phyloP scores from a whole-genome alignment of 1,140 invertebrate species.

The Eumaeus atala region DNA sequence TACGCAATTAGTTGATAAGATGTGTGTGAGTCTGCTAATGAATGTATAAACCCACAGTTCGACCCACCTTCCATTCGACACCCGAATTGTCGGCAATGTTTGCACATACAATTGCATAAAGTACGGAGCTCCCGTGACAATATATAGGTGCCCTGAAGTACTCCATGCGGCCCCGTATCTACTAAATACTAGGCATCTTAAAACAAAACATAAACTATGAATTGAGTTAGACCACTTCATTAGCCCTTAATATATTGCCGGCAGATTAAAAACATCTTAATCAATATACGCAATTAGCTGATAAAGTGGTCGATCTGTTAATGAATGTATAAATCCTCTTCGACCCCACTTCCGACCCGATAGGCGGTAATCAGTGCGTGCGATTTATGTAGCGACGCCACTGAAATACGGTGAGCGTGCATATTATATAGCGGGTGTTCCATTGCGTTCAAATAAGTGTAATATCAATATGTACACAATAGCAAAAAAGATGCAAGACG shows the following conservation, averaged over 20 bases:
- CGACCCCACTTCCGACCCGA: conserved; percentile 43
- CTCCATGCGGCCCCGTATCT: too few species aligned
- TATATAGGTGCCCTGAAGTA: too few species aligned
- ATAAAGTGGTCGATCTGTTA: conserved; percentile 56
- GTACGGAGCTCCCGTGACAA: too few species aligned
- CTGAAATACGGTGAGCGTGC: conserved; percentile 41
- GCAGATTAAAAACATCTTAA: conserved; percentile 29
- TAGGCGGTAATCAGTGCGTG: conserved; percentile 52
- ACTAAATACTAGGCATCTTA: too few species aligned
- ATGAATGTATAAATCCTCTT: conserved; percentile 65
- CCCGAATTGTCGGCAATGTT: conserved; percentile 56
- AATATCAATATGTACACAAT: too few species aligned
- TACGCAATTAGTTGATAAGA: conserved; percentile 53
- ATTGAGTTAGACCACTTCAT: neutral
- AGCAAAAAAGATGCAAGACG: too few species aligned
- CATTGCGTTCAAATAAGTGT: too few species aligned
- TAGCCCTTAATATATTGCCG: neutral
- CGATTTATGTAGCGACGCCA: conserved; percentile 48
- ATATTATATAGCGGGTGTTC: neutral
- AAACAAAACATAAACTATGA: too few species aligned
- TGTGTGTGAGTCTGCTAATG: conserved; percentile 61
- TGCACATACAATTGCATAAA: too few species aligned
- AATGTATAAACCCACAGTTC: conserved; percentile 60
- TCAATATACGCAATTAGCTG: conserved; percentile 53
- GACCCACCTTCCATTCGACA: conserved; percentile 43